These are phyloP conservation scores for Poecilia velifera DNA, from an alignment of 2,797 vertebrate genomes.

Conservation along the genomic window DNA sequence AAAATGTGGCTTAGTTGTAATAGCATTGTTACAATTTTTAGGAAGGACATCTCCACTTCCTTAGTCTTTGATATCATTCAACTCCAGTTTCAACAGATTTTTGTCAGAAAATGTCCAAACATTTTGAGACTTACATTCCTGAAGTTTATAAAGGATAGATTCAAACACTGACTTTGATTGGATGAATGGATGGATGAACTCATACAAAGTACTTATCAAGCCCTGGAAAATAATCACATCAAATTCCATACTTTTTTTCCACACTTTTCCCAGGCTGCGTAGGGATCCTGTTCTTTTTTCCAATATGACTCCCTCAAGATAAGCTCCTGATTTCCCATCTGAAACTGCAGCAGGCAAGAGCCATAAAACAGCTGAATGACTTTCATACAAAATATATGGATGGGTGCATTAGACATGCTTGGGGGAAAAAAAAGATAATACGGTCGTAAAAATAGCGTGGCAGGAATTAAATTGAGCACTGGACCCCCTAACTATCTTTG, in stretches of 20 bases:
- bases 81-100: neutral
- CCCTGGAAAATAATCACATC: neutral
- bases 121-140: neutral
- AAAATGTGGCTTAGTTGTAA: neutral
- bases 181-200: neutral
- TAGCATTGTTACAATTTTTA: neutral
- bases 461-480: conserved; percentile 53
- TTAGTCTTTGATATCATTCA: neutral
- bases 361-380: conserved; percentile 25
- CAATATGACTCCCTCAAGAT: neutral
- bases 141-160: neutral
- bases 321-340: conserved; percentile 5
- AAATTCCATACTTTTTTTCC: neutral
- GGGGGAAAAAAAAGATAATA: conserved; percentile 52
- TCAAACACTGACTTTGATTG: neutral
- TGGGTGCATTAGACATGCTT: conserved; percentile 48
- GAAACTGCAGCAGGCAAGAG: conserved; percentile 14
- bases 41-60: neutral
- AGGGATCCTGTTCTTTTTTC: neutral
- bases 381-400: conserved; percentile 35
- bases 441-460: conserved; percentile 19
- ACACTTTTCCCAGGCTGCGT: neutral
- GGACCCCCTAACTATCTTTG: conserved; percentile 43
- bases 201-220: neutral
- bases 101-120: neutral